Evolutionary conservation across 2,797 vertebrate genomes (phyloP).

Genomic region (Poeciliopsis gracilis): DNA sequence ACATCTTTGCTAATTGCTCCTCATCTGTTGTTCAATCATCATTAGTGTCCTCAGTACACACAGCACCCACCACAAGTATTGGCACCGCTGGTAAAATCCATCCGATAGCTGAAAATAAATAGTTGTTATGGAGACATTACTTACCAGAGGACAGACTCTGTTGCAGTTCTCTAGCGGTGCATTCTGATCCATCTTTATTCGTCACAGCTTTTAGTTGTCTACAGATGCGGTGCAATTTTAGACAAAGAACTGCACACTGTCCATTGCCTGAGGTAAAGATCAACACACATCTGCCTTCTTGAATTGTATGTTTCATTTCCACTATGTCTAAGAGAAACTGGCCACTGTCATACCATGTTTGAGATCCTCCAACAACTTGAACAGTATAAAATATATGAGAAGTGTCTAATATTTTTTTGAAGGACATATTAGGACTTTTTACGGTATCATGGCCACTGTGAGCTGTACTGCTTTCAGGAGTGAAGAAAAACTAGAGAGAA

Average conservation of each 20-base stretch:
- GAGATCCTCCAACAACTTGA: neutral
- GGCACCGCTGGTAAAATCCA: neutral
- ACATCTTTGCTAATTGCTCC: neutral
- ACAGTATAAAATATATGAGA: neutral
- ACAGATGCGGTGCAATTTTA: neutral
- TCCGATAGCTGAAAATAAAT: neutral
- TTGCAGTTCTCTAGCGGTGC: neutral
- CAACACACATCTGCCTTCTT: neutral
- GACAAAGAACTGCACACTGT: neutral
- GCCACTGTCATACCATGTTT: neutral
- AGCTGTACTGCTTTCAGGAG: no score
- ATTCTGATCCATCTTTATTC: neutral
- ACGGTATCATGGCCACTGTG: no score
- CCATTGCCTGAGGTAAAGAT: neutral
- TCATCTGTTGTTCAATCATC: neutral
- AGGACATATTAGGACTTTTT: neutral
- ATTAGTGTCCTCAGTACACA: neutral
- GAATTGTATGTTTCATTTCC: neutral
- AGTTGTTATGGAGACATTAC: neutral
- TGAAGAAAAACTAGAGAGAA: no score
- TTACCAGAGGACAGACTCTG: no score
- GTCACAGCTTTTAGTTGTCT: neutral
- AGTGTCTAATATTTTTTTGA: neutral
- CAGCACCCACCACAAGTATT: neutral
- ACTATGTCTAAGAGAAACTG: neutral